Conservation (phyloP, 2,888 invertebrate species). For the Sinelater perroti region DNA sequence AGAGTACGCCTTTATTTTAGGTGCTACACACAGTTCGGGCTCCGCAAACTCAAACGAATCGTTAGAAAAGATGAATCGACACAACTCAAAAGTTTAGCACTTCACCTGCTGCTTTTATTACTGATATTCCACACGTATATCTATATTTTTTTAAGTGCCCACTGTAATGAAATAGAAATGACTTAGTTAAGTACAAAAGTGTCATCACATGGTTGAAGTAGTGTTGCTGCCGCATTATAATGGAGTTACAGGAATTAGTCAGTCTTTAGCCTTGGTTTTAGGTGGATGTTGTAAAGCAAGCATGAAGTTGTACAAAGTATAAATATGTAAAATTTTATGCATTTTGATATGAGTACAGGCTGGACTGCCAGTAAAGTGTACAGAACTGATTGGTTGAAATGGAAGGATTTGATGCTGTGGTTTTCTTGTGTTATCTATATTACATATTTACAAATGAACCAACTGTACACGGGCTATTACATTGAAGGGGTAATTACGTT, state of each 20-base stretch:
- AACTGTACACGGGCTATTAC: too few species aligned
- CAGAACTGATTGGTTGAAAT: too few species aligned
- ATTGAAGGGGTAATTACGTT: neutral
- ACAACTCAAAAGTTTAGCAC: slow-evolving; percentile 53
- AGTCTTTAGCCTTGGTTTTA: too few species aligned
- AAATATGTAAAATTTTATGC: slow-evolving; percentile 33
- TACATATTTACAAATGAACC: too few species aligned
- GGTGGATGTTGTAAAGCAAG: too few species aligned
- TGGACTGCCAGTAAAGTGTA: too few species aligned
- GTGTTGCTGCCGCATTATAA: neutral
- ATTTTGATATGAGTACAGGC: too few species aligned
- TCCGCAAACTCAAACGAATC: slow-evolving; percentile 71
- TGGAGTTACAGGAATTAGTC: neutral
- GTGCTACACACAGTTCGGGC: slow-evolving; percentile 65
- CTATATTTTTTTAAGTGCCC: slow-evolving; percentile 10
- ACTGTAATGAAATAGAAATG: slow-evolving; percentile 1
- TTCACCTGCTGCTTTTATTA: slow-evolving; percentile 46
- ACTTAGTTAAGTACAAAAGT: neutral
- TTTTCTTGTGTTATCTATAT: neutral
- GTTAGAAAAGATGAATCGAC: slow-evolving; percentile 57
- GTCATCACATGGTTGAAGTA: neutral
- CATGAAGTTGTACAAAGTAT: slow-evolving; percentile 33
- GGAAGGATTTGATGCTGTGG: neutral
- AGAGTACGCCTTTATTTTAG: slow-evolving; percentile 51
- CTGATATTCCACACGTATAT: slow-evolving; percentile 19